Evolutionary conservation across 2,888 invertebrate species (phyloP).

Genomic region (Tupiocoris notatus): DNA sequence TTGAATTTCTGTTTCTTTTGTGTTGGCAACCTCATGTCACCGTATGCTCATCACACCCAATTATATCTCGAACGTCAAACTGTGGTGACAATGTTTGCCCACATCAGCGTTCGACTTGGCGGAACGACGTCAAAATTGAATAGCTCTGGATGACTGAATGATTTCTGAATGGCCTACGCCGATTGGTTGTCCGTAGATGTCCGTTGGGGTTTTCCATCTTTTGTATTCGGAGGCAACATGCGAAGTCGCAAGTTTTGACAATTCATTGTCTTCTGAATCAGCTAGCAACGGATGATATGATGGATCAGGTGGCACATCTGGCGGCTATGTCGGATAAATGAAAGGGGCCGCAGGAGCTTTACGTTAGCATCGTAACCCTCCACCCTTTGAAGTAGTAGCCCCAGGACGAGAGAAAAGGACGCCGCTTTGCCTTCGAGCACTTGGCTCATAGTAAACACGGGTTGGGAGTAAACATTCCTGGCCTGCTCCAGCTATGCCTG

Average conservation of each 20-base stretch:
- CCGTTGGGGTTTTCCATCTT: not conserved
- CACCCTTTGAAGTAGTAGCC: not conserved
- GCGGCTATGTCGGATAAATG: not conserved
- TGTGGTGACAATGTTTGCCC: constrained; percentile 25
- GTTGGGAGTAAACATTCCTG: constrained; percentile 15
- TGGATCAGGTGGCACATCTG: constrained; percentile 37
- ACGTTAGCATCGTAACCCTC: not conserved
- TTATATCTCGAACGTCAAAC: constrained; percentile 1
- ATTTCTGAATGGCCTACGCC: not conserved
- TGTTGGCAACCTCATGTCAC: constrained; percentile 3
- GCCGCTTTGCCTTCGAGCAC: constrained; percentile 18
- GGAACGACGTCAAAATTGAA: constrained; percentile 25
- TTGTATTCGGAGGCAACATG: constrained; percentile 10
- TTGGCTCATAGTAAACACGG: constrained; percentile 29
- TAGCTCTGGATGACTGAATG: not conserved
- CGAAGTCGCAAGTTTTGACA: constrained; percentile 28
- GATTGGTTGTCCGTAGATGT: not conserved
- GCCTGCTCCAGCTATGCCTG: not conserved
- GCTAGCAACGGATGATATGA: constrained; percentile 12
- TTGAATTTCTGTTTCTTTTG: not conserved
- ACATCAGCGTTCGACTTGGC: constrained; percentile 10
- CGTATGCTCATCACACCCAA: constrained; percentile 6
- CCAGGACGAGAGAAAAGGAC: constrained; percentile 8
- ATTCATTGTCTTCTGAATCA: constrained; percentile 8
- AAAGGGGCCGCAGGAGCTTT: not conserved